Evolutionary conservation across 1,140 invertebrate species (phyloP), one percentile per base, ranked within the genome.

Genomic region (Bacillus rossius): DNA sequence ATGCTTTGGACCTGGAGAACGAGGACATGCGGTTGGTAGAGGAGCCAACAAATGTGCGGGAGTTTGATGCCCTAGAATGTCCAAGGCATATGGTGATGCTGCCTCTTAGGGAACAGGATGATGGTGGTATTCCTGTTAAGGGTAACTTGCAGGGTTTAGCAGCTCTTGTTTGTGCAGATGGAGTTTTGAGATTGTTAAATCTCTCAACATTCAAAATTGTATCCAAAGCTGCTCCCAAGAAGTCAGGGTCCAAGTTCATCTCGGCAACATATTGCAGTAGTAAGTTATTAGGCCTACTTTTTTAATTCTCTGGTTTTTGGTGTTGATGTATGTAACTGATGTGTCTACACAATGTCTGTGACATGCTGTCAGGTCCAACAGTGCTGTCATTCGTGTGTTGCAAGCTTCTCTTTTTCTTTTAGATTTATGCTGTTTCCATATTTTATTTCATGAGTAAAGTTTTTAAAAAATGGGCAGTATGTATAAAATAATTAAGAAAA

Each of bases 181-280:
- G 89, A 8, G 76, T 75, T 29, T 75, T 91, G 3, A 77, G 86
- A 65, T 66, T 91, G 26, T 77, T 88, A 41, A 82, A 86, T 22
- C 67, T 90, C 7, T 73, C 76, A 10, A 83, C 81, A 40, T 77
- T 90, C 49, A 82, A 80, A 62, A 78, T 79, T 8, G 69, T 87
- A 7, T 81, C 81, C 3, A 77, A 84, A 53, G 83, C 85, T 10
- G 79, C 78, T 64, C 75, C 85, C 29, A 82, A 85, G 25, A 59
- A 54, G 20, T 22, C 29, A 0, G 79, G 79, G n/a, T 78, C 81
- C 29, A 83, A 82, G 64, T 90, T 90, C 65, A 80, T 87, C 13
- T 87, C 88, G 1, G 85, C 84, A 16, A 82, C 82, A 3, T 91
- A 88, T 71, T 91, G 88, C 67, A 86, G 83, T 17, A 88, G 87